phyloP scores from a whole-genome alignment of 2,797 vertebrate genomes.

The Ptychobarbus kaznakovi region DNA sequence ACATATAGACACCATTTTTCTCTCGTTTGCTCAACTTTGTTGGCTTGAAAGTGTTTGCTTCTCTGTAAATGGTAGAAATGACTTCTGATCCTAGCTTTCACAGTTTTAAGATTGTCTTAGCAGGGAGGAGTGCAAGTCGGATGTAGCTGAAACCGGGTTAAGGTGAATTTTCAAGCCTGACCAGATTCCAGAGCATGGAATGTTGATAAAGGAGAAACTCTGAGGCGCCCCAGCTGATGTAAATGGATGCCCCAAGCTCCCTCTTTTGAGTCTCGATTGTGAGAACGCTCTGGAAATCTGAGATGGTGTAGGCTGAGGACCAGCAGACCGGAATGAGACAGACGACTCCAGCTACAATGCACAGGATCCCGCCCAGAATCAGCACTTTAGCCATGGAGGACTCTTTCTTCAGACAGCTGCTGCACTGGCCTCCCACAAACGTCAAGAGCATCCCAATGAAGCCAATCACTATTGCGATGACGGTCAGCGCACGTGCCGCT shows the following conservation, averaged over 20 bases:
- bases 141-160: conserved; percentile 66
- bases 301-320: conserved; percentile 59
- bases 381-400: conserved; percentile 71
- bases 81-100: accelerated
- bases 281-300: conserved; percentile 53
- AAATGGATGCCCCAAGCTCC: conserved; percentile 60
- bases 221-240: no score
- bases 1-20: conserved; percentile 89
- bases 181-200: conserved; percentile 69
- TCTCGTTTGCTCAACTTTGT: background rate
- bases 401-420: conserved; percentile 72
- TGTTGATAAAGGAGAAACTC: background rate
- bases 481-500: background rate
- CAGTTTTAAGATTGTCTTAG: conserved; percentile 62
- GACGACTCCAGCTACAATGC: conserved; percentile 64
- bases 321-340: conserved; percentile 65
- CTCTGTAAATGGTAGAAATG: conserved; percentile 15
- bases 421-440: conserved; percentile 78
- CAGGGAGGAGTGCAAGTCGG: conserved; percentile 68
- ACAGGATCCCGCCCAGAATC: conserved; percentile 73
- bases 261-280: conserved; percentile 56
- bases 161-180: conserved; percentile 58
- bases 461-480: conserved; percentile 72
- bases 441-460: conserved; percentile 75
- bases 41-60: background rate